Base-by-base conservation (phyloP, 2,888 invertebrate genomes). In the Eremobia ochroleuca region DNA sequence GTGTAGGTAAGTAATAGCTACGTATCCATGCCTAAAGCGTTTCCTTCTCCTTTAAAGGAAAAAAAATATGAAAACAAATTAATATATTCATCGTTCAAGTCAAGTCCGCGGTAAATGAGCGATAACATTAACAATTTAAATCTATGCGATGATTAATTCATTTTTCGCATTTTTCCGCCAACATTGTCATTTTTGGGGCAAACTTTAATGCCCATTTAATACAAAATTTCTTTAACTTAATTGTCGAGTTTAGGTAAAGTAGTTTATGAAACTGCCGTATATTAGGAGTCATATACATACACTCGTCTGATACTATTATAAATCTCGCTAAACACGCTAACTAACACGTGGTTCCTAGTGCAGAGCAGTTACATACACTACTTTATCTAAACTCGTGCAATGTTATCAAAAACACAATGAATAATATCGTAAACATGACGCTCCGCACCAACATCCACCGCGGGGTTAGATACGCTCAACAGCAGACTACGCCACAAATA, bases 111-210 rank as follows among this genome's bases (percentile, higher is more conserved):
- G 40, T 68, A 66, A 92, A 87, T 86, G 91, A 92, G 77, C 89
- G 83, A 61, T 28, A 46, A 77, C n/a, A 91, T 92, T 89, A 89
- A 81, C 85, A 91, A 87, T 91, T 87, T 82, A 89, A 89, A 92
- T 91, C 25, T 58, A 64, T 5, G 18, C 31, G 18, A 40, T 72
- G 46, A 43, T 69, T 75, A 59, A 76, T 78, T 85, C 74, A 73
- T 76, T 49, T 64, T 75, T 52, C 37, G 21, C 74, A 73, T 76
- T 55, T 67, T 69, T 52, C 31, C 28, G 15, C 13, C 6, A 21
- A 52, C 58, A 25, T 13, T 40, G 43, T 0, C 8, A 15, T 40
- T 69, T 82, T 37, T 15, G 2, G 18, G 15, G 15, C 9, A n/a
- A 49, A 62, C 64, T 4, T 15, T 40, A 34, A 21, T 15, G 28